These are phyloP conservation scores for Lutjanus argentimaculatus DNA, from an alignment of 2,797 vertebrate species.

Conservation along the genomic window DNA sequence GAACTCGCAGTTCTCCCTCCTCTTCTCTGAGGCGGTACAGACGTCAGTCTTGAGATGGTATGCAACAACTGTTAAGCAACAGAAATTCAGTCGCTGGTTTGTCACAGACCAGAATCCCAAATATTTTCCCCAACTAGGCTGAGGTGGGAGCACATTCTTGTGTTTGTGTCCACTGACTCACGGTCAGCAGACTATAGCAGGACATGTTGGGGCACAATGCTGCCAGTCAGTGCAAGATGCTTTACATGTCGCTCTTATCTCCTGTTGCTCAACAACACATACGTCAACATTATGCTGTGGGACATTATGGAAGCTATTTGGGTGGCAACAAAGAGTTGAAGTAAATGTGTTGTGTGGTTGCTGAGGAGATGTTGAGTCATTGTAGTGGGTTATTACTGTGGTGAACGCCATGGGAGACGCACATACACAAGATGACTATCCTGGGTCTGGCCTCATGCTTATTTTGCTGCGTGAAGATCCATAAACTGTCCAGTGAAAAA, in stretches of 20 bases:
- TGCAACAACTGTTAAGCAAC: neutral
- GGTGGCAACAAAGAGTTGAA: slow-evolving; percentile 13
- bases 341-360: slow-evolving; percentile 48
- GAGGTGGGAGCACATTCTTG: neutral
- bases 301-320: slow-evolving; percentile 14
- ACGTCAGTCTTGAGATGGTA: neutral
- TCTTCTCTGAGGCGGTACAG: too few species aligned
- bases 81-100: neutral
- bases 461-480: too few species aligned
- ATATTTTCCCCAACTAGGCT: neutral
- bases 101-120: neutral
- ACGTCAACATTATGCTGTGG: neutral
- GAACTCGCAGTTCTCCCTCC: neutral
- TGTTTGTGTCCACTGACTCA: slow-evolving; percentile 21
- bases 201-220: slow-evolving; percentile 15
- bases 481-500: neutral
- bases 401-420: neutral
- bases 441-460: neutral
- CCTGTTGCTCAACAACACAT: slow-evolving; percentile 38
- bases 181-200: slow-evolving; percentile 6
- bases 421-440: neutral
- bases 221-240: neutral
- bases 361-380: slow-evolving; percentile 44
- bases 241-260: neutral
- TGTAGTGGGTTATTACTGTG: neutral